Conservation (phyloP, 1,140 invertebrate genomes). For the Temnothorax nylanderi region DNA sequence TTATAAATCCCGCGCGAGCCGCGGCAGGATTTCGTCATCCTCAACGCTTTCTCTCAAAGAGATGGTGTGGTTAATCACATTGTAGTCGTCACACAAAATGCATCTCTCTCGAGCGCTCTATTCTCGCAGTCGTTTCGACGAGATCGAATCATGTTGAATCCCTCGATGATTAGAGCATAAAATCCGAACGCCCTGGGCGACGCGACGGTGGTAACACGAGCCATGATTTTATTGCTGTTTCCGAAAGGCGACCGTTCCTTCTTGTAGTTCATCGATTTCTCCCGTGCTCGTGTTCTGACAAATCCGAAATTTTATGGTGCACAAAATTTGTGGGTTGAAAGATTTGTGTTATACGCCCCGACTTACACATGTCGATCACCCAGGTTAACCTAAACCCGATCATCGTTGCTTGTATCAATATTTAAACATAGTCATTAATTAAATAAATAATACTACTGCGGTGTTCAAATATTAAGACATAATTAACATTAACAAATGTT, state of each 20-base stretch:
- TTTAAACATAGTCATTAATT: background rate
- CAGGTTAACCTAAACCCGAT: background rate
- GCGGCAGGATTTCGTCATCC: background rate
- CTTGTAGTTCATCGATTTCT: conserved; percentile 6
- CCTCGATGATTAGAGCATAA: conserved; percentile 18
- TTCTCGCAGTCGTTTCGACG: background rate
- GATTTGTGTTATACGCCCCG: background rate
- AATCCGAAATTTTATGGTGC: background rate
- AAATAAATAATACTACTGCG: background rate
- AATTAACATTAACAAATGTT: background rate
- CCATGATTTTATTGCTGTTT: conserved; percentile 2
- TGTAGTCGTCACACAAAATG: background rate
- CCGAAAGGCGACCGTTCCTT: background rate
- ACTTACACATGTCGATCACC: background rate
- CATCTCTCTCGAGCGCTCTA: background rate
- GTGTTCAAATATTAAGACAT: background rate
- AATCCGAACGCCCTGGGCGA: background rate
- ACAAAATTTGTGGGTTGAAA: background rate
- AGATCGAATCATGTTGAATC: background rate
- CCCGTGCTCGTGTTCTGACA: background rate
- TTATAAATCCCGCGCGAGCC: conserved; percentile 58
- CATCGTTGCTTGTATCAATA: background rate
- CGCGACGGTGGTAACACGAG: background rate
- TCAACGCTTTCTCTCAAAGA: background rate
- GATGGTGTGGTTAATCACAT: conserved; percentile 9